Conservation (phyloP, 2,113 vertebrate genomes). For the Piaya cayana region DNA sequence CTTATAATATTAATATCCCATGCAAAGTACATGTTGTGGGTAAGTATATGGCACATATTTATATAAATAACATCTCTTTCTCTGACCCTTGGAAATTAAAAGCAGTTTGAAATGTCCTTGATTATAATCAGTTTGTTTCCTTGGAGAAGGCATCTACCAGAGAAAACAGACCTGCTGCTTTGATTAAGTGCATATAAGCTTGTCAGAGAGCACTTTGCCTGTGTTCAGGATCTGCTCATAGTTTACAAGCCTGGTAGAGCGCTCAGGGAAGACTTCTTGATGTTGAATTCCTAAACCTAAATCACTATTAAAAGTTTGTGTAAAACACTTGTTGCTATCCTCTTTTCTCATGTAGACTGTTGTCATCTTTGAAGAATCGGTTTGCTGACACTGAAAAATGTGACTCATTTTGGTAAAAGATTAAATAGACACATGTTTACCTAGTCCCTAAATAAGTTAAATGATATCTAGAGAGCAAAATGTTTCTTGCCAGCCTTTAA, state of each 20-base stretch:
- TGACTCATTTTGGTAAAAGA: not conserved
- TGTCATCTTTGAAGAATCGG: not conserved
- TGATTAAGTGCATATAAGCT: not conserved
- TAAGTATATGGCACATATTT: conserved; percentile 64
- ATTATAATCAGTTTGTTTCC: not conserved
- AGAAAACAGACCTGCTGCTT: not conserved
- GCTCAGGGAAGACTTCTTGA: not conserved
- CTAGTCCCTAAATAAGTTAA: not conserved
- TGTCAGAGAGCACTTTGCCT: not conserved
- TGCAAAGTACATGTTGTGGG: conserved; percentile 92
- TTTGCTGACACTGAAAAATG: not conserved
- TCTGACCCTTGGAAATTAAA: not conserved
- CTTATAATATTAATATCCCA: conserved; percentile 86
- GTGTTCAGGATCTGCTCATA: not conserved
- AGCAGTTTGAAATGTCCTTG: not conserved
- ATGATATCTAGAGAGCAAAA: not conserved
- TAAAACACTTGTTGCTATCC: not conserved
- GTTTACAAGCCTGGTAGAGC: not conserved
- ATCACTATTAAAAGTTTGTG: not conserved
- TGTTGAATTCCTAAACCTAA: not conserved
- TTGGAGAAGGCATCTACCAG: not conserved
- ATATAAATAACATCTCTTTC: not conserved
- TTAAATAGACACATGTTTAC: not conserved
- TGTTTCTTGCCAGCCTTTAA: not conserved
- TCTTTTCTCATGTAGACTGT: not conserved